Conservation (phyloP, 37 sponge, comb jelly and placozoan species). For the Spongilla lacustris region DNA sequence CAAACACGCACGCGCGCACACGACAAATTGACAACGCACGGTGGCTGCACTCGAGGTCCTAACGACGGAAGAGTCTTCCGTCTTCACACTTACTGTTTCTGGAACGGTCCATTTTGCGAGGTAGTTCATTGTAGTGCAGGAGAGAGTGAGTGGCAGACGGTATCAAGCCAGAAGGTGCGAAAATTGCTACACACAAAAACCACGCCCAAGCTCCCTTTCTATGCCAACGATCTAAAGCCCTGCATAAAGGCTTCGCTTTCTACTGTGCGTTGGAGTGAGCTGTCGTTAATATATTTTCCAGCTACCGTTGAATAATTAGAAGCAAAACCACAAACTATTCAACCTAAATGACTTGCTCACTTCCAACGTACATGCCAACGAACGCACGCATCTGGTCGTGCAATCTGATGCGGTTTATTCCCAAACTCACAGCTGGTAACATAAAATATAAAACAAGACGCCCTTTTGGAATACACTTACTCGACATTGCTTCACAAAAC, state of each 20-base stretch:
- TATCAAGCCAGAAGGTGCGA: background rate
- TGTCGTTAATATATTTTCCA: background rate
- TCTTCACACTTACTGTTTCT: constrained; percentile 28
- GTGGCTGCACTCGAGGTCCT: background rate
- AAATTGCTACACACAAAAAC: background rate
- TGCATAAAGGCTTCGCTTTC: background rate
- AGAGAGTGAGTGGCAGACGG: constrained; percentile 8
- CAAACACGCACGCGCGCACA: background rate
- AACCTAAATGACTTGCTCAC: background rate
- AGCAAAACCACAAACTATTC: constrained; percentile 1
- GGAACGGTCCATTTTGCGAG: constrained; percentile 61
- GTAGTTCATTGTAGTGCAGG: constrained; percentile 30
- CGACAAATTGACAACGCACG: background rate
- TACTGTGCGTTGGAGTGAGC: background rate
- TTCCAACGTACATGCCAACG: background rate
- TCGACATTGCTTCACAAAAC: background rate
- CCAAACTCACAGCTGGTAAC: background rate
- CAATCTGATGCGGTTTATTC: background rate
- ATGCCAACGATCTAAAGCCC: background rate
- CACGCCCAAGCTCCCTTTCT: constrained; percentile 4
- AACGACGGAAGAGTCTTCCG: background rate
- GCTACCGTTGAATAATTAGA: background rate
- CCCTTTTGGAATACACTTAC: background rate
- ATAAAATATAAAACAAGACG: background rate
- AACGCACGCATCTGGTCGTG: background rate